Conservation (phyloP, 2,888 invertebrate genomes). For the Lypha dubia region DNA sequence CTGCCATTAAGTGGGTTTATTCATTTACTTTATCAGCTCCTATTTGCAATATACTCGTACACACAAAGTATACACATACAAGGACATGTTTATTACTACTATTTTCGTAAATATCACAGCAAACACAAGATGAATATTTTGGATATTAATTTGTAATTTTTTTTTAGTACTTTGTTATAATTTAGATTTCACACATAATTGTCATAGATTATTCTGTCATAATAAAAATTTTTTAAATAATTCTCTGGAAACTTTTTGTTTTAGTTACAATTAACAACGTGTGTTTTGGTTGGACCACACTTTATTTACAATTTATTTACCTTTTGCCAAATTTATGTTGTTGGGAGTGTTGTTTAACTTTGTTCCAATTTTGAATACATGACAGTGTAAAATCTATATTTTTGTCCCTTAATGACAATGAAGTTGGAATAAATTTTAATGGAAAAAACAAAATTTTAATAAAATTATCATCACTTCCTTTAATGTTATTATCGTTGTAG, state of each 20-base stretch:
- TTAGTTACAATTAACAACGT: too few relatives aligned
- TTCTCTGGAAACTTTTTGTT: too few relatives aligned
- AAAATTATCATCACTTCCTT: slow-evolving; percentile 60
- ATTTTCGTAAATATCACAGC: too few relatives aligned
- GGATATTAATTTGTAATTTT: too few relatives aligned
- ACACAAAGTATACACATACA: background rate
- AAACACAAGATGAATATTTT: too few relatives aligned
- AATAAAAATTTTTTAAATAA: too few relatives aligned
- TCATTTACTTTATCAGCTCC: slow-evolving; percentile 16
- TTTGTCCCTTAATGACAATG: background rate
- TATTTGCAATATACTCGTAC: background rate
- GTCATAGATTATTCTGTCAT: too few relatives aligned
- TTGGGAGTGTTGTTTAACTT: slow-evolving; percentile 25
- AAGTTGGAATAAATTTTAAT: slow-evolving; percentile 10
- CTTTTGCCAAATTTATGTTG: background rate
- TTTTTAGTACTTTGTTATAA: too few relatives aligned
- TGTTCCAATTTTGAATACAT: background rate
- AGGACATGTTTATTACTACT: too few relatives aligned
- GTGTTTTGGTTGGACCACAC: too few relatives aligned
- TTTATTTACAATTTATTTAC: background rate
- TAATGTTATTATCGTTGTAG: slow-evolving; percentile 28
- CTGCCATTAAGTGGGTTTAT: slow-evolving; percentile 50
- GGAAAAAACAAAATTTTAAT: slow-evolving; percentile 21
- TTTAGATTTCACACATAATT: too few relatives aligned
- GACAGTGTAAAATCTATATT: background rate